Evolutionary conservation across 2,888 invertebrate species (phyloP).

Genomic region (Yponomeuta evonymella): DNA sequence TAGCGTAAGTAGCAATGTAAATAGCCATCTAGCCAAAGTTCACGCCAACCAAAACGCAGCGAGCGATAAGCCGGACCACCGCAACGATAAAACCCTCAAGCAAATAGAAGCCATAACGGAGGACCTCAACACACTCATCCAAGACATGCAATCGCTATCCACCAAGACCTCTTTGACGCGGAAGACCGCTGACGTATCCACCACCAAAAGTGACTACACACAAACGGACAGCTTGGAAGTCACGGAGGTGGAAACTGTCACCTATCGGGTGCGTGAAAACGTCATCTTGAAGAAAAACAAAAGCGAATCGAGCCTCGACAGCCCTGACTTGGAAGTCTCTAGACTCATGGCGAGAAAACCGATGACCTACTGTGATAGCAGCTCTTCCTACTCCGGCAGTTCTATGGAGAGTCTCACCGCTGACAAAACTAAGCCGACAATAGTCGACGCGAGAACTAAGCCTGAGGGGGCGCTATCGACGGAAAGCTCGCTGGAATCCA

Average conservation of each 20-base stretch:
- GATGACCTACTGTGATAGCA: constrained; percentile 64
- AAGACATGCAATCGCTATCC: constrained; percentile 56
- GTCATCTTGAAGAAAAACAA: constrained; percentile 70
- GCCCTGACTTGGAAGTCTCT: constrained; percentile 70
- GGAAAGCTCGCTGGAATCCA: constrained; percentile 63
- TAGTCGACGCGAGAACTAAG: constrained; percentile 51
- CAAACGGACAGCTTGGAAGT: constrained; percentile 27
- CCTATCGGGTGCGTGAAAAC: constrained; percentile 53
- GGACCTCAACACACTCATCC: constrained; percentile 59
- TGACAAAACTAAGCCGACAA: constrained; percentile 38
- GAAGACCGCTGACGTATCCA: constrained; percentile 24
- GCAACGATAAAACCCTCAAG: constrained; percentile 43
- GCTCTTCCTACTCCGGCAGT: constrained; percentile 67
- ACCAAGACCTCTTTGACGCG: constrained; percentile 31
- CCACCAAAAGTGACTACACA: constrained; percentile 34
- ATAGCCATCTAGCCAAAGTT: constrained; percentile 35
- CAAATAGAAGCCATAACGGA: constrained; percentile 58
- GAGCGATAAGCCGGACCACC: constrained; percentile 28
- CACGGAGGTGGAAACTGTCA: constrained; percentile 37
- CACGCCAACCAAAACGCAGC: constrained; percentile 35
- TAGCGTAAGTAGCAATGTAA: constrained; percentile 26
- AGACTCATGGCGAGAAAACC: constrained; percentile 62
- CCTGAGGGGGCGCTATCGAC: constrained; percentile 44
- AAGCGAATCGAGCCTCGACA: constrained; percentile 71
- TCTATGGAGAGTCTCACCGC: constrained; percentile 68